A percentile compares a stretch with the other conserved stretches of the same genome.
phyloP scores from a whole-genome alignment of 2,888 invertebrate species.

The Drosophila affinis region DNA sequence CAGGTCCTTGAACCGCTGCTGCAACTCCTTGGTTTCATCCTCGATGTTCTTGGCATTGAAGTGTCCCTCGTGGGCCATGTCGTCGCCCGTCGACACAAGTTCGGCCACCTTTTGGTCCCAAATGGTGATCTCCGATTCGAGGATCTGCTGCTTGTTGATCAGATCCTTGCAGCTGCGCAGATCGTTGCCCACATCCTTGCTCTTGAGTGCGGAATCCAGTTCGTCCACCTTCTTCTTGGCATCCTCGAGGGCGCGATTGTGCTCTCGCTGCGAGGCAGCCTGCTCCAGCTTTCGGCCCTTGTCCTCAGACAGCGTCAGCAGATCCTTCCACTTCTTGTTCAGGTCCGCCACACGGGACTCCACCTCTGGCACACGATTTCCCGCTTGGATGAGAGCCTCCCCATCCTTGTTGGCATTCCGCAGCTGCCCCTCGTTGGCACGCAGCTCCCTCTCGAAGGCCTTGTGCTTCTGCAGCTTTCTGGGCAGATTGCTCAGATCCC shows the following conservation, averaged over 20 bases:
- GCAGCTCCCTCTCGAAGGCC: conserved; percentile 97
- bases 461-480: conserved; percentile 97
- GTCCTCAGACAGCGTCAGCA: conserved; percentile 88
- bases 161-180: conserved; percentile 95
- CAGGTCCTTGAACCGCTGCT: conserved; percentile 88
- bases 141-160: conserved; percentile 93
- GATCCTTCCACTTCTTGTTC: conserved; percentile 90
- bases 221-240: conserved; percentile 94
- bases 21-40: conserved; percentile 90
- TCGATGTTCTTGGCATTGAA: conserved; percentile 96
- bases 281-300: conserved; percentile 92
- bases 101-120: conserved; percentile 92
- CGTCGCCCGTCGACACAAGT: conserved; percentile 91
- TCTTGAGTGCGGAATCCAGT: conserved; percentile 90
- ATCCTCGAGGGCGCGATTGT: conserved; percentile 93
- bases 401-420: conserved; percentile 93
- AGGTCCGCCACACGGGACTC: conserved; percentile 87
- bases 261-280: conserved; percentile 92
- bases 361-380: conserved; percentile 89
- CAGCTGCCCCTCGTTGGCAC: conserved; percentile 96
- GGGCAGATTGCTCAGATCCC: conserved; percentile 94
- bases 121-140: conserved; percentile 94
- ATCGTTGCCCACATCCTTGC: conserved; percentile 94
- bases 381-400: conserved; percentile 88
- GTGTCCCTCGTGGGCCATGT: conserved; percentile 96